phyloP scores from a whole-genome alignment of 2,888 invertebrate genomes.

The Hirtodrosophila histrioides region DNA sequence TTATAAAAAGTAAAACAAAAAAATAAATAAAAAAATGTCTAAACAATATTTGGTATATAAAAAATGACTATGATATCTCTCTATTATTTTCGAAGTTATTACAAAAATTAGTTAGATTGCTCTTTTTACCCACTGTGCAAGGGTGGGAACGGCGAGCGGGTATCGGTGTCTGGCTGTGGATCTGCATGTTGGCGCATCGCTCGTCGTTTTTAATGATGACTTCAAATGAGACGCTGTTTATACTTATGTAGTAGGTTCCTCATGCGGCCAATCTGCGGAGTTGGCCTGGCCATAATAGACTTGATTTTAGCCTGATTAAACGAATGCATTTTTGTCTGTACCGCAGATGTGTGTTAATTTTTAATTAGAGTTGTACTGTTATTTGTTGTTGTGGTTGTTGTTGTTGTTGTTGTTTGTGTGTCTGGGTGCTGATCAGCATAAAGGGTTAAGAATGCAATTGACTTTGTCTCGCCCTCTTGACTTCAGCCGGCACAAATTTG shows the following conservation, averaged over 20 bases:
- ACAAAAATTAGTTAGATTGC: too few species aligned
- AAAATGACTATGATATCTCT: too few species aligned
- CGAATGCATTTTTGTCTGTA: slow-evolving; percentile 44
- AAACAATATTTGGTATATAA: too few species aligned
- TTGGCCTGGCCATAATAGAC: slow-evolving; percentile 73
- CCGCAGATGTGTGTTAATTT: slow-evolving; percentile 70
- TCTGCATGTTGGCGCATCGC: slow-evolving; percentile 63
- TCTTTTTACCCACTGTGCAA: too few species aligned
- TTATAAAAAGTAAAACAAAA: too few species aligned
- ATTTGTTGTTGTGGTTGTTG: slow-evolving; percentile 63
- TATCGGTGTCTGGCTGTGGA: slow-evolving; percentile 35
- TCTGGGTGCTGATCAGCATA: slow-evolving; percentile 61
- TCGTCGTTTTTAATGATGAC: slow-evolving; percentile 78
- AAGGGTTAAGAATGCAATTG: slow-evolving; percentile 78
- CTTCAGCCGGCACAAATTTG: slow-evolving; percentile 71
- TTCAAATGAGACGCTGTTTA: slow-evolving; percentile 76
- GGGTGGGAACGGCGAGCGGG: slow-evolving; percentile 19
- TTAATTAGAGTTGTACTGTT: slow-evolving; percentile 78
- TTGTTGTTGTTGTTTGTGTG: slow-evolving; percentile 27
- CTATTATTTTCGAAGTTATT: too few species aligned
- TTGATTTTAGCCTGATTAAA: slow-evolving; percentile 76
- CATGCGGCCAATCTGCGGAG: slow-evolving; percentile 58
- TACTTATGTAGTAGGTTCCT: slow-evolving; percentile 30
- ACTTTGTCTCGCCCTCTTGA: slow-evolving; percentile 79
- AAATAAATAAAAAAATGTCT: too few species aligned